phyloP scores from a whole-genome alignment of 2,888 invertebrate genomes.

The Baccha elongata region DNA sequence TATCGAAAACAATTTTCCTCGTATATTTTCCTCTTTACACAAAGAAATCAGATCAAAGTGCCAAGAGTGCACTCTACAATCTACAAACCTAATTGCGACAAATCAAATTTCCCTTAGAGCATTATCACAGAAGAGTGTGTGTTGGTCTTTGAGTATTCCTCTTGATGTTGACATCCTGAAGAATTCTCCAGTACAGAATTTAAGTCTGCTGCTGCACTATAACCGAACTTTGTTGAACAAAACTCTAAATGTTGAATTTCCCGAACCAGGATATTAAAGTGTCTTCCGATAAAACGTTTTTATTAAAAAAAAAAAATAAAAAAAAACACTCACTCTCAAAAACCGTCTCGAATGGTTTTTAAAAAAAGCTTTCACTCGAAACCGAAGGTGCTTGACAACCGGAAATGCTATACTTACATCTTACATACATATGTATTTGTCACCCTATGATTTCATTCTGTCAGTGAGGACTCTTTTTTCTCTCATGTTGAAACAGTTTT shows the following conservation, averaged over 20 bases:
- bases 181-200: not conserved
- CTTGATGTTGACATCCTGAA: not conserved
- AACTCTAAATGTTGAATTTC: not conserved
- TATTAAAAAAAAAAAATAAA: not conserved
- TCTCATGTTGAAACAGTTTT: not conserved
- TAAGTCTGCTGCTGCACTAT: not conserved
- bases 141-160: not conserved
- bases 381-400: not conserved
- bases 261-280: constrained; percentile 15
- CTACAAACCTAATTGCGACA: constrained; percentile 43
- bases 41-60: constrained; percentile 33
- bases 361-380: not conserved
- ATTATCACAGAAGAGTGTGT: not conserved
- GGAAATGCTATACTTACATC: constrained; percentile 6
- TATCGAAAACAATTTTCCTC: constrained; percentile 38
- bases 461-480: constrained; percentile 1
- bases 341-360: not conserved
- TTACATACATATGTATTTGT: too few relatives aligned
- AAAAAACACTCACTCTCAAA: not conserved
- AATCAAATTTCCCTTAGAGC: constrained; percentile 41
- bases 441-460: constrained; percentile 4
- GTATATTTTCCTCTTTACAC: constrained; percentile 8
- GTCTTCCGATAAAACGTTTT: not conserved
- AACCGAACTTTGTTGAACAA: not conserved
- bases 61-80: constrained; percentile 46